Base-by-base conservation (phyloP, 35 echinoderm and acorn worm species). In the Lytechinus variegatus region DNA sequence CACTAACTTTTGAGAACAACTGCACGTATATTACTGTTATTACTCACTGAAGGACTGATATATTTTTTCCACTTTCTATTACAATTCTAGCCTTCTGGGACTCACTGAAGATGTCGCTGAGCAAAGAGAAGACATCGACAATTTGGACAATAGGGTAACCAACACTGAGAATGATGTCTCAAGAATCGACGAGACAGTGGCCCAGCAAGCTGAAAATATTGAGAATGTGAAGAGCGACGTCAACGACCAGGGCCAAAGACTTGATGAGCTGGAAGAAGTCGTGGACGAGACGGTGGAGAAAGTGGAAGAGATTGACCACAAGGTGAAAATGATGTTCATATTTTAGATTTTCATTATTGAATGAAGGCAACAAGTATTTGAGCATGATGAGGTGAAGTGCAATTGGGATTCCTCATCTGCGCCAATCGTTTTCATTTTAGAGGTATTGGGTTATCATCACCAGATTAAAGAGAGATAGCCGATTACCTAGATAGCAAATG, bases 241-340 rank as follows among this genome's bases (percentile, higher is more conserved):
- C 52, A 94, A 86, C 27, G 96, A 97, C 72, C 98, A 98, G 87
- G 98, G 97, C 14, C 93, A 99, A 92, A 87, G 89, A 54, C 54
- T 99, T 53, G 98, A 96, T n/a, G 94, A 97, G 27, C 52, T 99
- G 51, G 96, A 99, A 87, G 96, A 97, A 71, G 95, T 97, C 44
- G 98, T 99, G 3, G 98, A 98, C 89, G 98, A 99, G 10, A 95
- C 95, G 4, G 94, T 99, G 29, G 97, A 95, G 27, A 97, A 97
- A 55, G 98, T 99, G 6, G 98, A 97, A 53, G 98, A 97, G 95
- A 99, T 99, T 9, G 98, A 97, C 72, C 97, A 97, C 54, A 99
- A 99, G 95, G 98, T 99, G 9, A 58, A 11, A 58, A 7, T 11
- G 1, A 13, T 58, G 9, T 58, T 2, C 7, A 11, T 11, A 9